These are phyloP conservation scores for Leptinotarsa haldemani DNA, from an alignment of 2,888 invertebrate species.

Conservation along the genomic window DNA sequence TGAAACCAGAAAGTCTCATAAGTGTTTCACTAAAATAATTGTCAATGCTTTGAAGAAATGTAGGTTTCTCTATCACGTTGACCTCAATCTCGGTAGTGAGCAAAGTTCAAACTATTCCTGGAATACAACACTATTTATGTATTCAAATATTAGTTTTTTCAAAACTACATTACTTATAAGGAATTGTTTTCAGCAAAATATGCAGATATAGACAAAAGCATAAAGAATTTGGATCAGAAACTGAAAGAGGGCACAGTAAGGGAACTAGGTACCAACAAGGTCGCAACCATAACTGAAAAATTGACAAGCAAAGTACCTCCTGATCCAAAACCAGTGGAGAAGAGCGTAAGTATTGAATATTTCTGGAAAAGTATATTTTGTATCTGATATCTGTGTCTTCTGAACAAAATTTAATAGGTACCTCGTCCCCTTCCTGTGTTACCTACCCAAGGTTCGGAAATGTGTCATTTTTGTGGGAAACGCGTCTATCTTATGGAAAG, in stretches of 20 bases:
- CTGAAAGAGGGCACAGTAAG: conserved; percentile 81
- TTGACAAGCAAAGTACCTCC: conserved; percentile 67
- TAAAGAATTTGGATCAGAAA: conserved; percentile 78
- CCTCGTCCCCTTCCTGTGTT: conserved; percentile 72
- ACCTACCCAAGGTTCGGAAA: conserved; percentile 77
- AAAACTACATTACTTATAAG: too few relatives aligned
- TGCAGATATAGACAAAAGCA: conserved; percentile 78
- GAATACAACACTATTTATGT: too few relatives aligned
- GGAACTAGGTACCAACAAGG: conserved; percentile 79
- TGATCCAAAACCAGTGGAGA: conserved; percentile 60
- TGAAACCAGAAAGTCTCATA: too few relatives aligned
- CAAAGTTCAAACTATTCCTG: too few relatives aligned
- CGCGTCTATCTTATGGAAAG: conserved; percentile 95
- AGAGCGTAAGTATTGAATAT: conserved; percentile 67
- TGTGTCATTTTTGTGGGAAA: conserved; percentile 89
- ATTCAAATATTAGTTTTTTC: too few relatives aligned
- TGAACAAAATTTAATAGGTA: conserved; percentile 59
- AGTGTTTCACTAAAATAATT: too few relatives aligned
- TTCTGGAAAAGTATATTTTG: too few relatives aligned
- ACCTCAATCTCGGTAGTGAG: too few relatives aligned
- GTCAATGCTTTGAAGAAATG: too few relatives aligned
- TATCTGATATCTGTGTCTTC: too few relatives aligned
- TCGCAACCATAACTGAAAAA: conserved; percentile 89
- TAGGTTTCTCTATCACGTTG: too few relatives aligned
- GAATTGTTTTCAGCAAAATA: conserved; percentile 69